Conservation (phyloP, 1,140 invertebrate genomes). For the Ceratina japonica region DNA sequence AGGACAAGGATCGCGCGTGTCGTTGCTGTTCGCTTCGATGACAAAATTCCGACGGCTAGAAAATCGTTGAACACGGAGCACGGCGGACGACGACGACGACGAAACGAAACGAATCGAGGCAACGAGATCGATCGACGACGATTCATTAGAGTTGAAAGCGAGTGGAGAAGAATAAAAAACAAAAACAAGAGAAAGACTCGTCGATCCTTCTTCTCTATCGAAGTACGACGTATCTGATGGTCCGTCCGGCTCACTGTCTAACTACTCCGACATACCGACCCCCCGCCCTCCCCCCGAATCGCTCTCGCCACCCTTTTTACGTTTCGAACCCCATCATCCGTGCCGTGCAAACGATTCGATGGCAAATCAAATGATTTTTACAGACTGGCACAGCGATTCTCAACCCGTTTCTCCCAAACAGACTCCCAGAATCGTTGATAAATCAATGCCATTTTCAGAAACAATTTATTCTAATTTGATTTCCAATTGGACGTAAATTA, state of each 20-base stretch:
- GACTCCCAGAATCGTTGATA: no score
- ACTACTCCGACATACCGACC: slow-evolving; percentile 42
- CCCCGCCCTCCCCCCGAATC: background rate
- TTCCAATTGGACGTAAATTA: no score
- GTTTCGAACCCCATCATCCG: slow-evolving; percentile 46
- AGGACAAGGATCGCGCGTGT: background rate
- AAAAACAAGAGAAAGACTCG: slow-evolving; percentile 23
- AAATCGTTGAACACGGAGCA: slow-evolving; percentile 22
- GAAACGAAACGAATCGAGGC: slow-evolving; percentile 46
- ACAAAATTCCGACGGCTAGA: no score
- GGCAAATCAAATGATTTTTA: slow-evolving; percentile 67
- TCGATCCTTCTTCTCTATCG: slow-evolving; percentile 54
- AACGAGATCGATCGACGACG: slow-evolving; percentile 43
- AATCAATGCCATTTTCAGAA: no score
- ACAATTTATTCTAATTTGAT: no score
- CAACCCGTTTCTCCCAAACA: no score
- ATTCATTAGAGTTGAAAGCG: slow-evolving; percentile 8
- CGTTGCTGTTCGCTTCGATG: no score
- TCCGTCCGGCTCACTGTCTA: slow-evolving; percentile 62
- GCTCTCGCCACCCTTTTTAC: slow-evolving; percentile 39
- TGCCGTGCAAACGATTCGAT: slow-evolving; percentile 73
- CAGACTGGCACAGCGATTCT: background rate
- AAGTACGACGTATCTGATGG: slow-evolving; percentile 56
- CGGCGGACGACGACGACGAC: slow-evolving; percentile 53
- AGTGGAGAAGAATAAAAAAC: no score